Conservation (phyloP, 2,797 vertebrate species). For the Falco berigora region DNA sequence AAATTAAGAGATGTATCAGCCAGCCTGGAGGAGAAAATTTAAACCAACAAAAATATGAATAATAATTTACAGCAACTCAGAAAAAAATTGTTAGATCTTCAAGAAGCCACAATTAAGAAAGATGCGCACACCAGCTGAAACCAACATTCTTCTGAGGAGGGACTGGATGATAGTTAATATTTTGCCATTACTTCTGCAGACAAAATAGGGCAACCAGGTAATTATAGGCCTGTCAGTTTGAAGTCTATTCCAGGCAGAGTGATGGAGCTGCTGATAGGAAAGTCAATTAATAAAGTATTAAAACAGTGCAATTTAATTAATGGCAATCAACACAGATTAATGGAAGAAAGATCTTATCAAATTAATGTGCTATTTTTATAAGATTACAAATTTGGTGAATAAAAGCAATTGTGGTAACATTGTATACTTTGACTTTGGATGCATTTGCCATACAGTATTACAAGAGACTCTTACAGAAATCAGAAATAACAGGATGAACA, state of each 20-base stretch:
- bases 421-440: not conserved
- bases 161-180: not conserved
- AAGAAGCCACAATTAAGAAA: not conserved
- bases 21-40: not conserved
- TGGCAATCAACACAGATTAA: slow-evolving; percentile 45
- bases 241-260: slow-evolving; percentile 4
- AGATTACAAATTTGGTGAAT: slow-evolving; percentile 19
- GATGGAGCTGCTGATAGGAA: slow-evolving; percentile 43
- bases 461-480: not conserved
- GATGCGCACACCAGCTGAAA: not conserved
- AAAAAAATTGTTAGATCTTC: not conserved
- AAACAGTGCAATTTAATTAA: slow-evolving; percentile 59
- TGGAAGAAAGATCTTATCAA: slow-evolving; percentile 55
- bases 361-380: slow-evolving; percentile 47
- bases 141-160: not conserved
- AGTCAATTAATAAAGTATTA: slow-evolving; percentile 57
- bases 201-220: slow-evolving; percentile 46
- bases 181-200: slow-evolving; percentile 17
- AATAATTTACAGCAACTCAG: not conserved
- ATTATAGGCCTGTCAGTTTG: slow-evolving; percentile 32
- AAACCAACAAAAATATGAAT: not conserved
- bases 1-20: not conserved
- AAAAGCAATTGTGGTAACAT: slow-evolving; percentile 9
- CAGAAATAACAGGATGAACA: not conserved
- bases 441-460: not conserved